Conservation (phyloP, 2,797 vertebrate genomes). For the Valencia hispanica region DNA sequence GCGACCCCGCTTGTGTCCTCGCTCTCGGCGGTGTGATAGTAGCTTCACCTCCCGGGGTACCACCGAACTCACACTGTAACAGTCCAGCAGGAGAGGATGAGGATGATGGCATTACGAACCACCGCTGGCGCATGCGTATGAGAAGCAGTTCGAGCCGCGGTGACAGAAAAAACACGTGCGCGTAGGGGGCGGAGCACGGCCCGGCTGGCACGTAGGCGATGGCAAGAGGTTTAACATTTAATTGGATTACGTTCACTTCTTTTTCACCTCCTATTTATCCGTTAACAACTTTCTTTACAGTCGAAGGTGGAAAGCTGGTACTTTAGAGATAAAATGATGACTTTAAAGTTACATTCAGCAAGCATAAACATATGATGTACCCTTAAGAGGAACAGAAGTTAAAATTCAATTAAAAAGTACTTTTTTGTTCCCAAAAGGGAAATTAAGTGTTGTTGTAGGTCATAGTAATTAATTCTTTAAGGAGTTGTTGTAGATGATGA, state of each 20-base stretch:
- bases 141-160: background rate
- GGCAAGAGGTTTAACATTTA: conserved; percentile 8
- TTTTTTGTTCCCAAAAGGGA: no score
- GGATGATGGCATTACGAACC: conserved; percentile 10
- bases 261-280: background rate
- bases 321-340: background rate
- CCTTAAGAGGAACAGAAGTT: background rate
- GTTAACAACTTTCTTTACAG: background rate
- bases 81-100: conserved; percentile 1
- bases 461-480: no score
- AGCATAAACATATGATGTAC: background rate
- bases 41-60: conserved; percentile 39
- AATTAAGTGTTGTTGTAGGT: no score
- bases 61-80: conserved; percentile 15
- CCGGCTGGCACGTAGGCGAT: conserved; percentile 9
- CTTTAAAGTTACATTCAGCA: background rate
- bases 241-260: background rate
- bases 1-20: background rate
- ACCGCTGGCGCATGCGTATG: conserved; percentile 59
- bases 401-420: no score
- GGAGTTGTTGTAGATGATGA: no score
- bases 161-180: conserved; percentile 23
- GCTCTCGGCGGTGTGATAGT: background rate
- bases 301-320: background rate
- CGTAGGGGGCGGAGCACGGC: conserved; percentile 4